Evolutionary conservation across 2,888 invertebrate genomes (phyloP).

Genomic region (Philaethria dido): DNA sequence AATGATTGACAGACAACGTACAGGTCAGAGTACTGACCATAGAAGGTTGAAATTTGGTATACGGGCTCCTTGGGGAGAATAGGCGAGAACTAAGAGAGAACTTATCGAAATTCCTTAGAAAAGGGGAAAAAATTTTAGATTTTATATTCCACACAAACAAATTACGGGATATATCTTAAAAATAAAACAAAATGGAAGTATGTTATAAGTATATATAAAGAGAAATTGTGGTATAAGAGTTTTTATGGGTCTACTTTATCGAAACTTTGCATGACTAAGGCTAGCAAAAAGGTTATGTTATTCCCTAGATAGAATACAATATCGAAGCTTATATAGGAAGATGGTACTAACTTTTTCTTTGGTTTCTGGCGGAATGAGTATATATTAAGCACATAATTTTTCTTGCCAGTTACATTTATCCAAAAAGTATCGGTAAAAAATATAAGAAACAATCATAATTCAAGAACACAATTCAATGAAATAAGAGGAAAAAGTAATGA

Average conservation of each 20-base stretch:
- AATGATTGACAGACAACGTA: too few species aligned
- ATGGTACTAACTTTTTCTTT: not conserved
- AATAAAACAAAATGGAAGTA: not conserved
- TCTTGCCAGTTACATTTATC: not conserved
- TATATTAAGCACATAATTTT: not conserved
- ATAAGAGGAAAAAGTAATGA: too few species aligned
- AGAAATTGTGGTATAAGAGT: not conserved
- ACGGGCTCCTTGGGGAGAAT: too few species aligned
- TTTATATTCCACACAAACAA: too few species aligned
- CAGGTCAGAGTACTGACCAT: too few species aligned
- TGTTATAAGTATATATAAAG: not conserved
- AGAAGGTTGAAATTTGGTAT: too few species aligned
- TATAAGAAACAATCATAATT: too few species aligned
- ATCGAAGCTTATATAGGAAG: not conserved
- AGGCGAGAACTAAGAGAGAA: too few species aligned
- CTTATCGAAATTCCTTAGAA: too few species aligned
- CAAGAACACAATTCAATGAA: too few species aligned
- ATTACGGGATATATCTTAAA: too few species aligned
- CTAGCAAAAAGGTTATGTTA: not conserved
- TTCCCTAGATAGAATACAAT: not conserved
- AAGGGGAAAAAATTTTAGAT: too few species aligned
- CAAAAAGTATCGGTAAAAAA: not conserved
- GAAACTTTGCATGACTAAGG: slow-evolving; percentile 2
- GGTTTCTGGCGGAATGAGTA: not conserved
- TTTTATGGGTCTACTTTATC: not conserved